Conservation (phyloP, 2,888 invertebrate species). For the Atrina japonica region DNA sequence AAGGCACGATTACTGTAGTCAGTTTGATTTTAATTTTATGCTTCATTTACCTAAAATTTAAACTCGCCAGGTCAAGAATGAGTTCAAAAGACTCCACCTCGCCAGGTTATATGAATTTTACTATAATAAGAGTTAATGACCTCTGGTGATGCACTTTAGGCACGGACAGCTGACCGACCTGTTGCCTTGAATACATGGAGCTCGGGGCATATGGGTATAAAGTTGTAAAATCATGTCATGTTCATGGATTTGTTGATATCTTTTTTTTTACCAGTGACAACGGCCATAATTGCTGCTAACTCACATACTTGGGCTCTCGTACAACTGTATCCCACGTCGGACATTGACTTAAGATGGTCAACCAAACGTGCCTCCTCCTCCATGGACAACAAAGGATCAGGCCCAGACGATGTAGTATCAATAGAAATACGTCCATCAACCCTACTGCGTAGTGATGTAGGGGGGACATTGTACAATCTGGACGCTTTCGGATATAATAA, state of each 20-base stretch:
- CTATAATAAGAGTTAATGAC: no score
- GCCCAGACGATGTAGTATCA: slow-evolving; percentile 17
- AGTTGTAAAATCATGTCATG: not conserved
- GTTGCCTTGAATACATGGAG: slow-evolving; percentile 3
- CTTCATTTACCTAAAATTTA: no score
- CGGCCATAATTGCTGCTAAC: not conserved
- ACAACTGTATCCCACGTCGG: slow-evolving; percentile 8
- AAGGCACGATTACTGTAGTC: no score
- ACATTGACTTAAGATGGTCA: slow-evolving; percentile 24
- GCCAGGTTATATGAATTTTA: no score
- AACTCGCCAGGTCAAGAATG: no score
- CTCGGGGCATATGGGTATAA: slow-evolving; percentile 1
- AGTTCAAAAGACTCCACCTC: no score
- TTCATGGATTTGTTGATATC: not conserved
- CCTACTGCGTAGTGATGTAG: slow-evolving; percentile 19
- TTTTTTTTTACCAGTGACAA: no score
- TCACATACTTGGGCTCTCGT: not conserved
- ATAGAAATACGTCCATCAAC: slow-evolving; percentile 18
- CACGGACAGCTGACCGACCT: not conserved
- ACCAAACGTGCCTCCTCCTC: slow-evolving; percentile 33
- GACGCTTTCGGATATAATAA: slow-evolving; percentile 4
- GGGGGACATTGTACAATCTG: slow-evolving; percentile 25
- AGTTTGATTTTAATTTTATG: no score
- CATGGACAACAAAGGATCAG: slow-evolving; percentile 9
- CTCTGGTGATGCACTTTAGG: slow-evolving; percentile 6